Base-by-base conservation (phyloP, 30 jellyfish, hydroid and myxozoan species). In the Morbakka virulenta region DNA sequence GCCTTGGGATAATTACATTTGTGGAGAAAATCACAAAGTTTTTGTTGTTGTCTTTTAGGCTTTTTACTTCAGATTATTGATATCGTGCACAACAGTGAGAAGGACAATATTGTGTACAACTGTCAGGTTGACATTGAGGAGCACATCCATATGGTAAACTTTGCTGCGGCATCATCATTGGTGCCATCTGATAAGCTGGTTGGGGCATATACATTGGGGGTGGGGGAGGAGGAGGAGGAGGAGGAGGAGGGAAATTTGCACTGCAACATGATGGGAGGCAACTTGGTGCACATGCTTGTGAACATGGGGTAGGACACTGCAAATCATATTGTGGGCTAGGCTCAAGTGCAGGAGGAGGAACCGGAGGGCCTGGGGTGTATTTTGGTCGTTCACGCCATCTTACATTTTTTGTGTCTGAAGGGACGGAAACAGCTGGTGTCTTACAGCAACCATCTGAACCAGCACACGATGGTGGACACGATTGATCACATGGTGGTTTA, bases 291-390 rank as follows among this genome's bases (percentile, higher is more conserved):
- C 89, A 79, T 1, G 77, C 81, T 65, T 79, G 89, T 20, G 89
- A 41, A 17, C 57, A 41, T 9, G 57, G 57, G 9, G 57, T 17
- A 6, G 57, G 57, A 41, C 57, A 41, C 57, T 41, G 57, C 17
- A 41, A 17, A 41, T 41, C 57, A 41, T 41, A 49, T 74, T 11
- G 74, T 48, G 29, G 88, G 87, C 3, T 82, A 82, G 4, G 88
- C 76, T 2, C 86, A 87, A 4, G 88, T 23, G 89, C 85, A 33
- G 88, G 95, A 2, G 95, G 95, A 3, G 95, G 95, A 2, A 76
- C 82, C 13, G 57, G 13, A 41, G 84, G 84, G 14, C 84, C 84
- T 35, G 81, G 84, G 26, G 76, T 47, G 77, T 88, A 88, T 66
- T 82, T 80, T 30, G 89, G 86, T 75, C 95, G 50, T 62, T 84